Evolutionary conservation across 2,113 vertebrate genomes (phyloP), one percentile per base, ranked within the genome.

Genomic region (Cyanistes caeruleus): DNA sequence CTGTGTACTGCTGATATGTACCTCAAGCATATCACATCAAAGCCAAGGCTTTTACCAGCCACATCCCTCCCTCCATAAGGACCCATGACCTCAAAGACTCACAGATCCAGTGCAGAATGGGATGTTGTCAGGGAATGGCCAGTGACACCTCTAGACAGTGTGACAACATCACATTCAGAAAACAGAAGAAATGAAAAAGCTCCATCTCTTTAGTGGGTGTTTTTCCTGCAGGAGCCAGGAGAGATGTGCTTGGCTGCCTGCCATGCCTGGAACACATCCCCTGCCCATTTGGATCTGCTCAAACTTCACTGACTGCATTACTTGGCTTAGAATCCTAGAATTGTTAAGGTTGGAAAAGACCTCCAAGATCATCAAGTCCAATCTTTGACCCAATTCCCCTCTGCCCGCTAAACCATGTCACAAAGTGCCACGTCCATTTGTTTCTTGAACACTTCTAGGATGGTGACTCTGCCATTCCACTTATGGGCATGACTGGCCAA

Each of bases 401-500:
- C 33, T 55, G 35, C 63, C 22, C 1, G 0, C 62, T 35, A 7
- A 69, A 4, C 35, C 12, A 1, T 41, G 18, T 20, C 56, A 28
- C 49, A 4, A 35, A 90, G 27, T 49, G 79, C 72, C 87, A 76
- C 49, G 10, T 90, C 63, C 48, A 5, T 62, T 63, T 56, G 63
- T 77, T 56, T 28, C 49, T 43, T 35, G 41, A 33, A 2, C 63
- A 7, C 41, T 63, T 11, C 22, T 13, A 16, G 87, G 25, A 3
- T 49, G 63, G 72, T 69, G 87, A 28, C 41, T 83, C 70, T 70
- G 43, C 43, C 72, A 11, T 76, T 90, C 63, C 64, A 43, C 79
- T 56, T 31, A 49, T 6, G 0, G 0, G 22, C 16, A 4, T 1
- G 15, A 22, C 4, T 39, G 60, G 13, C 76, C 84, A 79, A 68